Conservation (phyloP, 2,113 vertebrate genomes). For the Megaleporinus macrocephalus region DNA sequence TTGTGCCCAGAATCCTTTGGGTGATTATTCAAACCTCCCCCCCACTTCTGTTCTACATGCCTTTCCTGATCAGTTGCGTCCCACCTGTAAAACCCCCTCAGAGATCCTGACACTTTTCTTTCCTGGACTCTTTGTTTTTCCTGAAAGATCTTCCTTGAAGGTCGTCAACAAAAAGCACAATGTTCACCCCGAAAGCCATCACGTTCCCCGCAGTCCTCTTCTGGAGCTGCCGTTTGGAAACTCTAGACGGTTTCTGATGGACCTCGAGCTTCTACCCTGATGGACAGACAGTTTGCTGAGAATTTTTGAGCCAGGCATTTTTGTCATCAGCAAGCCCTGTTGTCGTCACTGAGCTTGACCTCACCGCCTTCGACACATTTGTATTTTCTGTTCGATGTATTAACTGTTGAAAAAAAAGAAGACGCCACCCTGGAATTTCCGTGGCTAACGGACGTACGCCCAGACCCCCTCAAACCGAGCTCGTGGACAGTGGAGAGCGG, state of each 20-base stretch:
- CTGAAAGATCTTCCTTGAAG: neutral
- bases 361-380: conserved; percentile 43
- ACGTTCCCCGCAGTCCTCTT: neutral
- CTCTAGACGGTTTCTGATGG: conserved; percentile 5
- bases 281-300: neutral
- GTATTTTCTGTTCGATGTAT: conserved; percentile 30
- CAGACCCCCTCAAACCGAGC: neutral
- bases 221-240: neutral
- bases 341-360: conserved; percentile 49
- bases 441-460: conserved; percentile 5
- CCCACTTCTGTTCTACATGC: neutral
- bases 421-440: conserved; percentile 20
- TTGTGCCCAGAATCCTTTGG: neutral
- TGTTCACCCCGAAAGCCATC: conserved; percentile 4
- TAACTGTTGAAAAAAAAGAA: conserved; percentile 41
- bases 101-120: no score
- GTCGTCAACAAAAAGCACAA: conserved; percentile 51
- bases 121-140: no score
- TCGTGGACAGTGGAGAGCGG: conserved; percentile 11
- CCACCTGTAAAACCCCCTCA: neutral
- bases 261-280: conserved; percentile 8
- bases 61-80: neutral
- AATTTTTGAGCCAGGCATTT: neutral
- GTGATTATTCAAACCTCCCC: neutral
- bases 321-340: conserved; percentile 11